A percentile compares a stretch with the other conserved stretches of the same genome.
Evolutionary conservation across 2,888 invertebrate species (phyloP).

Genomic region (Apomyelois bistriatella): DNA sequence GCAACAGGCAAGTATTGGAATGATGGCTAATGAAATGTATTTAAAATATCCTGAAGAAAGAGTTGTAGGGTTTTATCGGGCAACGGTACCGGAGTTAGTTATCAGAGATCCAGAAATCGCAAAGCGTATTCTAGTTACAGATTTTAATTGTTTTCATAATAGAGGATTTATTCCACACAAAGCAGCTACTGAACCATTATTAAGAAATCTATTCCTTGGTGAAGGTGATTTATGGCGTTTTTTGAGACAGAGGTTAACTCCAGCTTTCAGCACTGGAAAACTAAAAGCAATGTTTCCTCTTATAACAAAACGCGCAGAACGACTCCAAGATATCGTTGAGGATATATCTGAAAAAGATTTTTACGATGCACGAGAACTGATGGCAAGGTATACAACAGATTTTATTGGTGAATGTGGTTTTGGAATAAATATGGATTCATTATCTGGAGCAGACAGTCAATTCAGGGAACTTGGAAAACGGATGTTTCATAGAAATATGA

Average conservation of each 20-base stretch:
- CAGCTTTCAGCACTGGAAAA: slow-evolving; percentile 63
- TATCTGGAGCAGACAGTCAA: slow-evolving; percentile 56
- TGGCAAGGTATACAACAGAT: slow-evolving; percentile 69
- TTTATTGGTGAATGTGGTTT: slow-evolving; percentile 69
- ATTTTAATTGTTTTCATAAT: slow-evolving; percentile 55
- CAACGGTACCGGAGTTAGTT: slow-evolving; percentile 50
- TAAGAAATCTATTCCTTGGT: slow-evolving; percentile 62
- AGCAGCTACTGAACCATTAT: slow-evolving; percentile 54
- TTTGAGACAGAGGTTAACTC: slow-evolving; percentile 60
- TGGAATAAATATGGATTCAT: slow-evolving; percentile 60
- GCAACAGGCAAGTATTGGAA: slow-evolving; percentile 54
- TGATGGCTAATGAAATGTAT: slow-evolving; percentile 53
- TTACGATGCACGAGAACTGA: slow-evolving; percentile 60
- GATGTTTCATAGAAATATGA: slow-evolving; percentile 51
- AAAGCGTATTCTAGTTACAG: slow-evolving; percentile 55
- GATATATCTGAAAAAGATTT: slow-evolving; percentile 42
- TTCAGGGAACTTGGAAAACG: slow-evolving; percentile 60
- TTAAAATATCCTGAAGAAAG: slow-evolving; percentile 58
- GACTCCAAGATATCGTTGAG: slow-evolving; percentile 51
- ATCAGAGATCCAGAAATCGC: slow-evolving; percentile 61
- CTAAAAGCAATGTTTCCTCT: slow-evolving; percentile 67
- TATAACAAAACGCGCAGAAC: slow-evolving; percentile 59
- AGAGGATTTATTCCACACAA: slow-evolving; percentile 57
- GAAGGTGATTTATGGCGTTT: slow-evolving; percentile 66
- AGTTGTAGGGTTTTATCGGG: slow-evolving; percentile 60